Evolutionary conservation across 2,888 invertebrate genomes (phyloP), one percentile per base, ranked within the genome.

Genomic region (Tanypteryx hageni): DNA sequence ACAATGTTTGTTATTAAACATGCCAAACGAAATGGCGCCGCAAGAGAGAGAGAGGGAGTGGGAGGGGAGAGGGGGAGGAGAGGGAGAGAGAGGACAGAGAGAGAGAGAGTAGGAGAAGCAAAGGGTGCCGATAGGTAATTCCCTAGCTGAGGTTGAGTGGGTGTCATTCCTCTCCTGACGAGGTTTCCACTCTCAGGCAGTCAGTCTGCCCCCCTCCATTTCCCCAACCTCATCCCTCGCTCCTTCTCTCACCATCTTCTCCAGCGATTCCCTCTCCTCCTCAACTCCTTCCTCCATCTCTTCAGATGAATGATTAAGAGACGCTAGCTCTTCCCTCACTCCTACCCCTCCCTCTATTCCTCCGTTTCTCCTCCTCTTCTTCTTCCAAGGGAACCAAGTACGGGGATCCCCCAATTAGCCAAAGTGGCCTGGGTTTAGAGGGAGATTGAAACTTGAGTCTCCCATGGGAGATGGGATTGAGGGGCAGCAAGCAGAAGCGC

Each of bases 381-480:
- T 14, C 64, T n/a, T 64, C 64, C n/a, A 10, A n/a, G 18, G 68
- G n/a, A n/a, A 68, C 68, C 68, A 68, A 68, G 68, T 68, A 22
- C 18, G 44, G 76, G 76, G 76, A 76, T 76, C 76, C 68, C 64
- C 89, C 89, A 89, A 89, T 89, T 89, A 89, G 89, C 64, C 89
- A 89, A 89, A 89, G 89, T 89, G 89, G 89, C 64, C 86, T 61
- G 44, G 86, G 86, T n/a, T 89, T 89, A 18, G 64, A 64, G 89
- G 18, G 89, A 89, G 89, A 89, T 89, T 89, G 89, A 89, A 64
- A 89, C 89, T 89, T 68, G 64, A 89, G 89, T 64, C 89, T 44
- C 89, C 64, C 89, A 44, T 5, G 89, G 68, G 86, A 86, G 59
- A 22, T 22, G 86, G 86, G 68, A 89, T 68, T 68, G 89, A 89